phyloP scores from a whole-genome alignment of 2,797 vertebrate species.

The Oreonectes daqikongensis region DNA sequence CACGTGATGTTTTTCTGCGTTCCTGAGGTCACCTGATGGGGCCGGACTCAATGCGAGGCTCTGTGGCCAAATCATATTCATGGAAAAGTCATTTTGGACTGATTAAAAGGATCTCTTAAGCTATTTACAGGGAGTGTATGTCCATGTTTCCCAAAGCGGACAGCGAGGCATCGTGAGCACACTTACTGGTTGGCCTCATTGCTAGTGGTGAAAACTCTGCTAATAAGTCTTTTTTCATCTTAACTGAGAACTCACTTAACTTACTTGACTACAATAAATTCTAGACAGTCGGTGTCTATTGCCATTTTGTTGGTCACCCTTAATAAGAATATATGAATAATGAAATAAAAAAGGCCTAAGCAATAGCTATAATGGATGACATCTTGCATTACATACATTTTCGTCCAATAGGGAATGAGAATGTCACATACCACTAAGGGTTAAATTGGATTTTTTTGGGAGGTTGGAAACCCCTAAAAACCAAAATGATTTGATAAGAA shows the following conservation, averaged over 20 bases:
- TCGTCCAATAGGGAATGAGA: background rate
- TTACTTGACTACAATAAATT: background rate
- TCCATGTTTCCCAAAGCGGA: conserved; percentile 45
- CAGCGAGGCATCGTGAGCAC: background rate
- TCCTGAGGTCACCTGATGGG: conserved; percentile 81
- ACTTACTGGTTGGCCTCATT: background rate
- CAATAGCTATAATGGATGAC: background rate
- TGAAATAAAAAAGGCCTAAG: background rate
- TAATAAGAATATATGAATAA: background rate
- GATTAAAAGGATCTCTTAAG: conserved; percentile 71
- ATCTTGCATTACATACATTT: background rate
- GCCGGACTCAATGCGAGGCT: conserved; percentile 75
- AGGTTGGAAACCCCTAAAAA: no score
- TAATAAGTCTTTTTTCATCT: background rate
- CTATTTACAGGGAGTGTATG: conserved; percentile 61
- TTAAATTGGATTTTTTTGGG: background rate
- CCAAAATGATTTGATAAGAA: background rate
- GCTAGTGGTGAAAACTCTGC: background rate
- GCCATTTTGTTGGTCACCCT: background rate
- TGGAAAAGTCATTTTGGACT: conserved; percentile 66
- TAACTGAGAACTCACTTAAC: background rate
- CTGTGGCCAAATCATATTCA: conserved; percentile 74
- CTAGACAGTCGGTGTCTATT: background rate
- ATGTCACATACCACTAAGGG: background rate
- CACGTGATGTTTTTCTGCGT: conserved; percentile 84